These are phyloP conservation scores for Brachyptera risi DNA, from an alignment of 2,888 invertebrate species.

Conservation along the genomic window DNA sequence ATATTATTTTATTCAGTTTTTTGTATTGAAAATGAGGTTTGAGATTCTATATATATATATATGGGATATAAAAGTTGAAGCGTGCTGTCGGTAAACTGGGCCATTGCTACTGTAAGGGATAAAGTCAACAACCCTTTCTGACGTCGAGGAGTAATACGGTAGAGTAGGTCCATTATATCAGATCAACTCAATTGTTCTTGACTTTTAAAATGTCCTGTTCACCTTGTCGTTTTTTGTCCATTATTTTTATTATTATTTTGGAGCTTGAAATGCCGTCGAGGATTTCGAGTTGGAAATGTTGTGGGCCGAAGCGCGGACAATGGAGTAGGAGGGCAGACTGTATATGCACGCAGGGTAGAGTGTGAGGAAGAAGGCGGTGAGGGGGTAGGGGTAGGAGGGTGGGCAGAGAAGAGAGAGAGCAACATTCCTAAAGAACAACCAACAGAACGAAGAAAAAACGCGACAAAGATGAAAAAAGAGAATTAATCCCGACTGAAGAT, in stretches of 20 bases:
- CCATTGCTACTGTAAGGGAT: too few relatives aligned
- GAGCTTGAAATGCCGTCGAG: background rate
- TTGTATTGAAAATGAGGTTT: too few relatives aligned
- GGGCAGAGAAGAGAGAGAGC: conserved; percentile 34
- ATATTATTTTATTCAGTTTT: too few relatives aligned
- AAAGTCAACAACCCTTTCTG: too few relatives aligned
- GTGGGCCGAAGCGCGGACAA: conserved; percentile 3
- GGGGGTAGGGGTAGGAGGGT: conserved; percentile 25
- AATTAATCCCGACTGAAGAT: conserved; percentile 1
- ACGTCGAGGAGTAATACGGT: too few relatives aligned
- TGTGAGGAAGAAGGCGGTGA: conserved; percentile 5
- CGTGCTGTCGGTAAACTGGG: too few relatives aligned
- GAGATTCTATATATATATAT: too few relatives aligned
- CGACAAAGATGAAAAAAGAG: conserved; percentile 17
- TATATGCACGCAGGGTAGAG: conserved; percentile 3
- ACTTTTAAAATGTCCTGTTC: background rate
- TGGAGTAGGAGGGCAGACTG: conserved; percentile 12
- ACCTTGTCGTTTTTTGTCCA: background rate
- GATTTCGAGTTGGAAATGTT: background rate
- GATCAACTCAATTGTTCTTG: background rate
- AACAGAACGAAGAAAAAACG: conserved; percentile 12
- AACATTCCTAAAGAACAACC: conserved; percentile 19
- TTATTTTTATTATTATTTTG: background rate
- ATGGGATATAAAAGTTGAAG: too few relatives aligned
- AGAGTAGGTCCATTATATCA: too few relatives aligned